Evolutionary conservation across 1,140 invertebrate genomes (phyloP), one percentile per base, ranked within the genome.

Genomic region (Pseudomyrmex gracilis): DNA sequence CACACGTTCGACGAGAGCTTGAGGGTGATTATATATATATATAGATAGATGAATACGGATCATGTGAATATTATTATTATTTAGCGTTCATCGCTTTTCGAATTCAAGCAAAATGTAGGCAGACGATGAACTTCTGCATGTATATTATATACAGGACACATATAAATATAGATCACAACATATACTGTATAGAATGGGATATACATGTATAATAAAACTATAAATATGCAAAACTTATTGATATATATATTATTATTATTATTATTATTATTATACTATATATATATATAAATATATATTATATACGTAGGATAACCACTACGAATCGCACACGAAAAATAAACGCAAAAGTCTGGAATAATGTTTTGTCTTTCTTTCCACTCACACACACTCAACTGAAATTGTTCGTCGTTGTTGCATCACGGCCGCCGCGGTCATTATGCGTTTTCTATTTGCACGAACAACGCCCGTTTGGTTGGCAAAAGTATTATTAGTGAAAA

Each of bases 71-170:
- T 83, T 76, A 34, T 83, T 76, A 34, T 34, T 34, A 80, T 61
- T 55, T 84, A 83, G 77, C 57, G 77, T 73, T 87, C 68, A 80
- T 67, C 67, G 74, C 74, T 34, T 34, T 34, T 67, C 73, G 15
- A 55, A 67, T 82, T 60, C n/a, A n/a, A 82, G 76, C 71, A 77
- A 78, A 76, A 83, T 63, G 87, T 90, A 90, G 86, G 87, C 86
- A 83, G 77, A 87, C 90, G 77, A 87, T 90, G 88, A 90, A 92
- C 91, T 89, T 92, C 91, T 91, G 91, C 88, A 90, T 92, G 91
- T 92, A 92, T 92, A 89, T 91, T 92, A 89, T 83, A 34, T 78
- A 84, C 83, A 83, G 89, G 84, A 77, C 88, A 83, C 88, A 85
- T 70, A 70, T 73, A 85, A 89, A 89, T 82, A 92, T 89, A 91